Evolutionary conservation across 2,113 vertebrate genomes (phyloP).

Genomic region (Gallinago media): DNA sequence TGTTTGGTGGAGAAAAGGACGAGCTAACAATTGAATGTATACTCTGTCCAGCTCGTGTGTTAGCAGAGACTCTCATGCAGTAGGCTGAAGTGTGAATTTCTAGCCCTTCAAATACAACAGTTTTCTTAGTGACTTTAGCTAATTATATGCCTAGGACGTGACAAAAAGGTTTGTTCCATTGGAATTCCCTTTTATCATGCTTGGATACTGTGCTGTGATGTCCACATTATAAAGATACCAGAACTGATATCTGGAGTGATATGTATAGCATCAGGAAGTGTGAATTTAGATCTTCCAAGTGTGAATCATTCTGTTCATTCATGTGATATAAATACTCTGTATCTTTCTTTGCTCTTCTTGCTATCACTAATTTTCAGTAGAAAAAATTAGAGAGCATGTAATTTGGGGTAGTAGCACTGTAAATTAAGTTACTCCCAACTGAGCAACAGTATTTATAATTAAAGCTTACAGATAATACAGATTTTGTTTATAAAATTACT

Average conservation of each 20-base stretch:
- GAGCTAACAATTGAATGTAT: background rate
- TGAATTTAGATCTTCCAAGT: background rate
- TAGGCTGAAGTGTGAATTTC: background rate
- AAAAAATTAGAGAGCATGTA: background rate
- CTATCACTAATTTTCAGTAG: background rate
- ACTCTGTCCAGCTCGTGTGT: background rate
- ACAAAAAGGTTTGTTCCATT: background rate
- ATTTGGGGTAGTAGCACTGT: background rate
- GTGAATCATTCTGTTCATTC: background rate
- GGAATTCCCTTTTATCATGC: background rate
- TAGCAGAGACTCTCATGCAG: background rate
- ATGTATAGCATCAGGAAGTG: background rate
- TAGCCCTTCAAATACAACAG: background rate
- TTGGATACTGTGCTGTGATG: background rate
- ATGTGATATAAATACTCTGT: background rate
- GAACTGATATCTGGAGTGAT: background rate
- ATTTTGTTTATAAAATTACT: slow-evolving; percentile 13
- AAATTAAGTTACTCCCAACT: background rate
- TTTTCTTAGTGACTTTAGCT: background rate
- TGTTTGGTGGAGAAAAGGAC: background rate
- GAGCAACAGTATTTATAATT: background rate
- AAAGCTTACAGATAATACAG: background rate
- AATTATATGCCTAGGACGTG: background rate
- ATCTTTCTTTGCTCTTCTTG: background rate
- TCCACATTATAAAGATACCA: background rate